A percentile compares a stretch with the other conserved stretches of the same genome.
phyloP scores from a whole-genome alignment of 2,888 invertebrate species.

The Euzetes globulus region DNA sequence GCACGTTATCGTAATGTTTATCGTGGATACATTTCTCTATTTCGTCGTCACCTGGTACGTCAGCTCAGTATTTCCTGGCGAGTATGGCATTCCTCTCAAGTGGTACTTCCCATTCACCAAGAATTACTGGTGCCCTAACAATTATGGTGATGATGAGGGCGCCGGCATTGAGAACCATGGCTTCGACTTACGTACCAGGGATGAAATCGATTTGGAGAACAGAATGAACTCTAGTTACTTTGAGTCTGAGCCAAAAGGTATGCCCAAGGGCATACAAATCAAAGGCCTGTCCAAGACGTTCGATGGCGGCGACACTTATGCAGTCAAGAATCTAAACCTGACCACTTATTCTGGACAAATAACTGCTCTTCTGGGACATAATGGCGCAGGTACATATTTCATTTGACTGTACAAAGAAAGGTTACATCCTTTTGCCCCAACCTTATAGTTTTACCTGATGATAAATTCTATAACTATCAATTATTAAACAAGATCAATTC shows the following conservation, averaged over 20 bases:
- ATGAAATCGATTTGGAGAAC: background rate
- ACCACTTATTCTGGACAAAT: slow-evolving; percentile 75
- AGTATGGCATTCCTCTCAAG: slow-evolving; percentile 53
- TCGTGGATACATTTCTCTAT: slow-evolving; percentile 58
- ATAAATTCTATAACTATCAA: too few relatives aligned
- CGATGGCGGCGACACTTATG: slow-evolving; percentile 47
- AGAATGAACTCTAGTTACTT: slow-evolving; percentile 48
- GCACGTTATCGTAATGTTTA: slow-evolving; percentile 60
- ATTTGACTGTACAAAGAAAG: too few relatives aligned
- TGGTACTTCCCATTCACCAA: slow-evolving; percentile 54
- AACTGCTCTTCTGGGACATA: slow-evolving; percentile 76
- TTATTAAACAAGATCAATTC: too few relatives aligned
- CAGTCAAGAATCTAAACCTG: slow-evolving; percentile 60
- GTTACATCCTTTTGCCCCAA: too few relatives aligned
- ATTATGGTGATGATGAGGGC: background rate
- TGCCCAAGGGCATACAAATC: slow-evolving; percentile 53
- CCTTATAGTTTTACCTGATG: too few relatives aligned
- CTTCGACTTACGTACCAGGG: background rate
- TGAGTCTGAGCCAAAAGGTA: slow-evolving; percentile 53
- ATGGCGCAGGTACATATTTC: slow-evolving; percentile 69
- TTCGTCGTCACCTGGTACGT: slow-evolving; percentile 55
- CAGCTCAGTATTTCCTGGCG: slow-evolving; percentile 56
- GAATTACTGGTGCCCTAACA: slow-evolving; percentile 54
- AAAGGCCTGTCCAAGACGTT: slow-evolving; percentile 55
- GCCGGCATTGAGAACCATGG: background rate